These are phyloP conservation scores for Plutella xylostella DNA, from an alignment of 2,888 invertebrate genomes.

Conservation along the genomic window DNA sequence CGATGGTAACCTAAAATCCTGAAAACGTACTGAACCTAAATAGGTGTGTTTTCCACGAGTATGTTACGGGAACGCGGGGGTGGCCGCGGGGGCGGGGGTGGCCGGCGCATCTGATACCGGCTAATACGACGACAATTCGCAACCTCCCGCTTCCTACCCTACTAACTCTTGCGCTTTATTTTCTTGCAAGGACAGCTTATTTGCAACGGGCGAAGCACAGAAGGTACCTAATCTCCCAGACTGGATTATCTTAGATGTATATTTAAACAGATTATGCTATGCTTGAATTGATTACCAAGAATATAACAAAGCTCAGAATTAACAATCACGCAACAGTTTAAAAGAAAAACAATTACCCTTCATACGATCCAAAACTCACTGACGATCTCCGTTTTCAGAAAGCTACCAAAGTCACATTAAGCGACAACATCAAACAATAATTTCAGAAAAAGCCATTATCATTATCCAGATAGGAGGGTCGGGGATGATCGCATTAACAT, in stretches of 20 bases:
- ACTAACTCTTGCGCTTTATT: no score
- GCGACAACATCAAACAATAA: constrained; percentile 68
- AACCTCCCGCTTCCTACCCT: constrained; percentile 31
- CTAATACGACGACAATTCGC: constrained; percentile 58
- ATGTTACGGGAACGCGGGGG: neutral
- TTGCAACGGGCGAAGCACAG: no score
- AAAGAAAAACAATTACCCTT: neutral
- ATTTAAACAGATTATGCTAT: no score
- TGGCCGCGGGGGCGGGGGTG: constrained; percentile 14
- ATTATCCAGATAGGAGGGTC: constrained; percentile 64
- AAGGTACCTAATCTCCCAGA: constrained; percentile 13
- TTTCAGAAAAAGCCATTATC: constrained; percentile 68
- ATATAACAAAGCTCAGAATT: no score
- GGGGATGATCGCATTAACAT: constrained; percentile 65
- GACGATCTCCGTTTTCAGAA: neutral
- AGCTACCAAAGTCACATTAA: constrained; percentile 21
- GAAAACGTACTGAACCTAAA: no score
- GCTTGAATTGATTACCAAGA: no score
- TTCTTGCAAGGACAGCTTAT: no score
- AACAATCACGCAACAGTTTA: no score
- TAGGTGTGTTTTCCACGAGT: neutral
- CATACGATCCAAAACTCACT: neutral
- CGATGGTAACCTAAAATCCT: no score
- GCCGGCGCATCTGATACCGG: constrained; percentile 43
- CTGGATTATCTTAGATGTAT: constrained; percentile 9